Evolutionary conservation across 1,140 invertebrate species (phyloP), one percentile per base, ranked within the genome.

Genomic region (Drosophila rhopaloa): DNA sequence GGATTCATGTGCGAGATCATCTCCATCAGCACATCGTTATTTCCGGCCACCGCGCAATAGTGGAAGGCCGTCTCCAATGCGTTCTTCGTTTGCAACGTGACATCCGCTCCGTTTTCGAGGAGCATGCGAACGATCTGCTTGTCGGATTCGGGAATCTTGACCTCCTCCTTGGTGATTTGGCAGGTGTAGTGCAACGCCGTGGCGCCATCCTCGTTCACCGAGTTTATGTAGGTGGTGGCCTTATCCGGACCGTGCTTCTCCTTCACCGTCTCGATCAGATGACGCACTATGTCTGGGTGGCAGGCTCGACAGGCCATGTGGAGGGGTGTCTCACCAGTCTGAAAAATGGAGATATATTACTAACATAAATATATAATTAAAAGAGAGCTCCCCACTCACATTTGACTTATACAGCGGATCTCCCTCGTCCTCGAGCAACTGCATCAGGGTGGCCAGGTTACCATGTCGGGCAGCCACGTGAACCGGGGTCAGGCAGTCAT

Each of bases 311-410:
- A 97, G 2, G 98, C 98, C 86, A 98, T 94, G 91, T 99, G 98
- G 16, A 99, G 93, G 0, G 98, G 97, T 0, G 98, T 99, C 93
- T 99, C 98, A n/a, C 98, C 98, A 81, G 95, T 96, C 97, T 99
- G 80, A 0, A 35, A 51, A 27, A 11, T 13, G 24, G 27, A 6
- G 24, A 4, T 11, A 32, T 63, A 24, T 13, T n/a, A 11, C 0
- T 0, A 6, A 5, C 7, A 11, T 14, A 11, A 4, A 38, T 10
- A 38, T 38, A 11, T 4, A 38, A 38, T 9, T 38, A 9, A 11
- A 38, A 10, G 40, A 16, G 11, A 24, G 9, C 0, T 0, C 0
- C 7, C 13, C 6, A 70, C 90, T 73, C 92, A 98, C 97, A 94
- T 98, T 98, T 7, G 98, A 98, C 92, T 97, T 97, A 73, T 95